phyloP scores from a whole-genome alignment of 2,888 invertebrate species.

The Phortica okadai region DNA sequence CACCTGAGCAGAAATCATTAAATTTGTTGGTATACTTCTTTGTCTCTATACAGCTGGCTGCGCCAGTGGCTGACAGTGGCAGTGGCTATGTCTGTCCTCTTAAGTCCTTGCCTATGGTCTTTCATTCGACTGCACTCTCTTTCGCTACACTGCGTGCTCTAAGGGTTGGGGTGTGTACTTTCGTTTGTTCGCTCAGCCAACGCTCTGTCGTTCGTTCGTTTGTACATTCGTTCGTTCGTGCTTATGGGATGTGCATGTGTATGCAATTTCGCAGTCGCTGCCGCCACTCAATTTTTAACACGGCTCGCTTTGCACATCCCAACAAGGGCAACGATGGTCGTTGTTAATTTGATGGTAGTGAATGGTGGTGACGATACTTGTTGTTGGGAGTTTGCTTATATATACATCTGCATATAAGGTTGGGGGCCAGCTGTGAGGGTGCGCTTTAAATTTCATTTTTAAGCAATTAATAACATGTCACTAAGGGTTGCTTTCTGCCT shows the following conservation, averaged over 20 bases:
- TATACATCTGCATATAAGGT: neutral
- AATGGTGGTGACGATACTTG: neutral
- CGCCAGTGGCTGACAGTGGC: neutral
- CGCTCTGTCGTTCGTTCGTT: neutral
- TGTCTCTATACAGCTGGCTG: conserved; percentile 49
- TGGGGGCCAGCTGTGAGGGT: conserved; percentile 26
- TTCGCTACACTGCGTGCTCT: conserved; percentile 38
- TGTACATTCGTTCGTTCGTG: conserved; percentile 16
- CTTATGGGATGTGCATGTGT: conserved; percentile 41
- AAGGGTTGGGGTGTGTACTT: conserved; percentile 58
- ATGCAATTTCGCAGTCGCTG: conserved; percentile 29
- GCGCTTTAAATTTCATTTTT: conserved; percentile 59
- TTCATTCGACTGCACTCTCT: conserved; percentile 28
- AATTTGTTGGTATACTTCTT: conserved; percentile 69
- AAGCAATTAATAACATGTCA: conserved; percentile 57
- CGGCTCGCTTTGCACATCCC: neutral
- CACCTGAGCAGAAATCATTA: conserved; percentile 63
- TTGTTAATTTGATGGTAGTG: neutral
- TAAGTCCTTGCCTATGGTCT: conserved; percentile 21
- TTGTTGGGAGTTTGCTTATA: neutral
- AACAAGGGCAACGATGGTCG: neutral
- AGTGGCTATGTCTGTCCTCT: conserved; percentile 30
- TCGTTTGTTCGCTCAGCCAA: conserved; percentile 36
- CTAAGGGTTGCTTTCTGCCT: conserved; percentile 49
- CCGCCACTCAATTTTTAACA: conserved; percentile 47